phyloP scores from a whole-genome alignment of 2,888 invertebrate genomes.

The Tetragonisca angustula region DNA sequence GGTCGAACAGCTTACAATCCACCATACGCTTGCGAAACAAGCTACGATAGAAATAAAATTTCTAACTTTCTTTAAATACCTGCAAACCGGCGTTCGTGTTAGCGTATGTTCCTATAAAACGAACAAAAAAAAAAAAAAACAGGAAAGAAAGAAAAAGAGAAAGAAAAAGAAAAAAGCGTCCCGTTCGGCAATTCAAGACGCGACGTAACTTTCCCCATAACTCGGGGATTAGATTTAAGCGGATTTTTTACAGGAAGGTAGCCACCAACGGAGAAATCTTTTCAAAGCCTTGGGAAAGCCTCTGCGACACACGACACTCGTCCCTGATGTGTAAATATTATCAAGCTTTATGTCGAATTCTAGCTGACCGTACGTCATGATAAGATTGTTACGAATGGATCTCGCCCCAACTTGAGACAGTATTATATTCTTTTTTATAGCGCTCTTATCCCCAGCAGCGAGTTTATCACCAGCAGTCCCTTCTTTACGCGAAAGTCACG shows the following conservation, averaged over 20 bases:
- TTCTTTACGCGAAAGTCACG: not conserved
- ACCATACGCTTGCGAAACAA: too few species aligned
- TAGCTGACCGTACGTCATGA: not conserved
- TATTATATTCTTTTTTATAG: conserved; percentile 16
- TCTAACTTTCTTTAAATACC: not conserved
- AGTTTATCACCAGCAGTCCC: conserved; percentile 3
- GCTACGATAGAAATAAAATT: not conserved
- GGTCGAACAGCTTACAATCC: not conserved
- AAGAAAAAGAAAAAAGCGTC: not conserved
- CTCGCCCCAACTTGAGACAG: not conserved
- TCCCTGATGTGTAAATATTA: conserved; percentile 34
- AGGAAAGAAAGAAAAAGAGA: too few species aligned
- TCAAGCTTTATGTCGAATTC: conserved; percentile 24
- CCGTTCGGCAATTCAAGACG: conserved; percentile 5
- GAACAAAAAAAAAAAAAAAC: too few species aligned
- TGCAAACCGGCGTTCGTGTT: not conserved
- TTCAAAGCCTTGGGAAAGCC: conserved; percentile 17
- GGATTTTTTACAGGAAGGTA: conserved; percentile 3
- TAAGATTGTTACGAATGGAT: not conserved
- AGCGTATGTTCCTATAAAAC: too few species aligned
- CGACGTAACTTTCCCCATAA: conserved; percentile 30
- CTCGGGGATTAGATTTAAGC: conserved; percentile 25
- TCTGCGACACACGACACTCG: not conserved
- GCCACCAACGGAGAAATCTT: not conserved
- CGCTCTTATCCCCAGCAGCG: not conserved